phyloP scores from a whole-genome alignment of 2,797 vertebrate genomes.

The Anableps anableps region DNA sequence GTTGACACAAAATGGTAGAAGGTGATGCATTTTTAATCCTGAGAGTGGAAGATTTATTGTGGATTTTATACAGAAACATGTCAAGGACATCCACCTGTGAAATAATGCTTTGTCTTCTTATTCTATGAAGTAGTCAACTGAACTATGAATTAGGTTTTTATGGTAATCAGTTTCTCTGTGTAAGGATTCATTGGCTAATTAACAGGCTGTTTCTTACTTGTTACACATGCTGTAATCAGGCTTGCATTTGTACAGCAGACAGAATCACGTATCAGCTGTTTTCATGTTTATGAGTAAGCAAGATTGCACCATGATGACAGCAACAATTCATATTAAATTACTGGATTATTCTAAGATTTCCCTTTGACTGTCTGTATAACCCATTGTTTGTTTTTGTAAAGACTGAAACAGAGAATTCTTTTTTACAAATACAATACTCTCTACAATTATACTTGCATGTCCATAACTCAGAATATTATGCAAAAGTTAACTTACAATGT shows the following conservation, averaged over 20 bases:
- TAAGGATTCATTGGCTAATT: constrained; percentile 13
- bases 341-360: neutral
- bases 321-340: neutral
- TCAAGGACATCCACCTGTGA: constrained; percentile 12
- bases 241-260: constrained; percentile 3
- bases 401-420: neutral
- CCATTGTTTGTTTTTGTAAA: neutral
- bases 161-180: constrained; percentile 8
- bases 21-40: constrained; percentile 49
- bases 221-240: constrained; percentile 19
- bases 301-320: neutral
- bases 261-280: neutral
- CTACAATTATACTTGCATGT: neutral
- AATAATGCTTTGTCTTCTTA: constrained; percentile 13
- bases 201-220: constrained; percentile 11
- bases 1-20: constrained; percentile 59
- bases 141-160: constrained; percentile 9
- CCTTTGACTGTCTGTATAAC: neutral
- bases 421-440: neutral
- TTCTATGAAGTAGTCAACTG: constrained; percentile 20
- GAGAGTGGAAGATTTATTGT: constrained; percentile 33
- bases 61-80: constrained; percentile 19
- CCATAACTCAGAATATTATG: neutral
- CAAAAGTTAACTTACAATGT: neutral
- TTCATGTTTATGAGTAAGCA: constrained; percentile 6